A percentile compares a stretch with the other conserved stretches of the same genome.
phyloP scores from a whole-genome alignment of 2,888 invertebrate genomes.

The Dysmachus trigonus region DNA sequence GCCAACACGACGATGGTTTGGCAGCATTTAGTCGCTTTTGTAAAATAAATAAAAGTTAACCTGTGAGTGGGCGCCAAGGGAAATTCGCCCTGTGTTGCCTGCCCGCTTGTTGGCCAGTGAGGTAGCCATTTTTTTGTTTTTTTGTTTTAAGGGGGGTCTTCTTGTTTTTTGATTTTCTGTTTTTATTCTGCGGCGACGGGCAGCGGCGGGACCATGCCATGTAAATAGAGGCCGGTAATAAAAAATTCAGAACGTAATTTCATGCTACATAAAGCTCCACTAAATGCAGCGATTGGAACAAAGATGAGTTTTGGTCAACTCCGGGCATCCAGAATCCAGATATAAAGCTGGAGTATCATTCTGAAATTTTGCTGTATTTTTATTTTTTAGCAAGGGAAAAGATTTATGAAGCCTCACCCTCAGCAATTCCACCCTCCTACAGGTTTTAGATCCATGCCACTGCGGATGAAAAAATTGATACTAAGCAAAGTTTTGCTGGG shows the following conservation, averaged over 20 bases:
- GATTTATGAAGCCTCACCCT: not conserved
- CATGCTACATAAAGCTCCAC: constrained; percentile 45
- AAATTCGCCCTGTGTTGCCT: not conserved
- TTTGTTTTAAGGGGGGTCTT: not conserved
- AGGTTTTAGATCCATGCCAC: not conserved
- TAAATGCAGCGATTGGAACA: constrained; percentile 42
- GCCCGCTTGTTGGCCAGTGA: not conserved
- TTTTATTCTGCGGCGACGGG: not conserved
- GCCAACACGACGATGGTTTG: not conserved
- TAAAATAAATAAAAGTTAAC: not conserved
- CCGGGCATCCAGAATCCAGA: not conserved
- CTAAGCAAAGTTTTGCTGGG: not conserved
- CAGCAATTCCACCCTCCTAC: not conserved
- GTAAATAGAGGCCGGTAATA: constrained; percentile 34
- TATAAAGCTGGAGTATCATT: not conserved
- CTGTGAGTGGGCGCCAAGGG: not conserved
- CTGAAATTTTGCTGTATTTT: not conserved
- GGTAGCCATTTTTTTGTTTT: not conserved
- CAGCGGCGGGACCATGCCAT: not conserved
- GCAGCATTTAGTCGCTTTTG: not conserved
- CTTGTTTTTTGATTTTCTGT: not conserved
- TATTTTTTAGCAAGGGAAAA: not conserved
- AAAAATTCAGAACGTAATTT: constrained; percentile 47
- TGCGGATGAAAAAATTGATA: not conserved
- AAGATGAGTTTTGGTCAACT: constrained; percentile 42